Conservation (phyloP, 2,888 invertebrate species). For the Epinotia nisella region DNA sequence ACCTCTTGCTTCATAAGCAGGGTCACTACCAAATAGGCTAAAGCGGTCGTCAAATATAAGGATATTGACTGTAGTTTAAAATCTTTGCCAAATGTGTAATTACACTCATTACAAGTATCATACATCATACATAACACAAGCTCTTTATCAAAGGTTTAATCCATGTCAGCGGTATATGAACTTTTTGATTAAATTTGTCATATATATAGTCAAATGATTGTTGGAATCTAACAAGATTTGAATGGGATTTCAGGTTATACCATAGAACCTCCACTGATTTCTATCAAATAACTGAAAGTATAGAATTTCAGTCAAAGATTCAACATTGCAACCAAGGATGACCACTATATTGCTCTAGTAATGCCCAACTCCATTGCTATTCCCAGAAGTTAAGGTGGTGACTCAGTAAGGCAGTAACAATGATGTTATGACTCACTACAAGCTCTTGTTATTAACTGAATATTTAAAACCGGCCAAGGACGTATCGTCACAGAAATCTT, state of each 20-base stretch:
- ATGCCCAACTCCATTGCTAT: not conserved
- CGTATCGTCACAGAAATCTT: too few species aligned
- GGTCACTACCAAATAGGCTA: too few species aligned
- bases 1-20: too few species aligned
- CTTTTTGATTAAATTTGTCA: not conserved
- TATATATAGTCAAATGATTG: not conserved
- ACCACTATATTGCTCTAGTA: not conserved
- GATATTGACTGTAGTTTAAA: not conserved
- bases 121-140: not conserved
- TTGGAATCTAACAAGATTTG: not conserved
- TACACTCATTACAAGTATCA: not conserved
- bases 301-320: not conserved
- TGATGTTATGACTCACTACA: conserved; percentile 15
- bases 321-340: not conserved
- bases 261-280: not conserved
- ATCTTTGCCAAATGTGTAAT: not conserved
- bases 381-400: not conserved
- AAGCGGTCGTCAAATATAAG: too few species aligned
- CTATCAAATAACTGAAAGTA: not conserved
- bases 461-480: too few species aligned
- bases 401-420: conserved; percentile 3
- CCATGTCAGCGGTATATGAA: not conserved
- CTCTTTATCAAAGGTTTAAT: too few species aligned
- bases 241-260: not conserved
- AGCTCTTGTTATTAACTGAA: too few species aligned